These are phyloP conservation scores for Machimus rusticus DNA, from an alignment of 2,888 invertebrate genomes.

Conservation along the genomic window DNA sequence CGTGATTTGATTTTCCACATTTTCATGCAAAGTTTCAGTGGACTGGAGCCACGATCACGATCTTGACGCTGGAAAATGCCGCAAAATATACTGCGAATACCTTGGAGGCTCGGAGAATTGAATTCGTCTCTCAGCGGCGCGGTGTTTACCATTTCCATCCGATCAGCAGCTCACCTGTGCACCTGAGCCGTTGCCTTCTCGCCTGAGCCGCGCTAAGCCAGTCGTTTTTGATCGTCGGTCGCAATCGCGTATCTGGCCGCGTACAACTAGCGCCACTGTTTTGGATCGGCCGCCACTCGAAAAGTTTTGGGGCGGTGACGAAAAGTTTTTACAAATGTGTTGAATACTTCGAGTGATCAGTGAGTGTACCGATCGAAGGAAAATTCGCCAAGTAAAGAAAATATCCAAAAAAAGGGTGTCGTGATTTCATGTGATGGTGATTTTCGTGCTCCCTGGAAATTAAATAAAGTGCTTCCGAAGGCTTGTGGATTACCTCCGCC, in stretches of 20 bases:
- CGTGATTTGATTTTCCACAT: not conserved
- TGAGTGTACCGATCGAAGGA: not conserved
- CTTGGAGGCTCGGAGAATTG: not conserved
- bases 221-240: conserved; percentile 20
- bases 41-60: not conserved
- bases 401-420: not conserved
- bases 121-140: not conserved
- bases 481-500: not conserved
- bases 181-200: not conserved
- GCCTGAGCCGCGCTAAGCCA: not conserved
- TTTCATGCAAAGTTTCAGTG: not conserved
- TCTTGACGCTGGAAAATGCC: not conserved
- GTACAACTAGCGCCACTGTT: not conserved
- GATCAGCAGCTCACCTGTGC: not conserved
- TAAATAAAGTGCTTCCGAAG: not conserved
- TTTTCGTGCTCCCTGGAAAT: not conserved
- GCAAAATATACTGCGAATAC: not conserved
- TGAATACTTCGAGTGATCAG: not conserved
- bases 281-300: not conserved
- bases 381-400: not conserved
- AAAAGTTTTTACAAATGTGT: not conserved
- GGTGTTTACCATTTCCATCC: conserved; percentile 15
- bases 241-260: conserved; percentile 9
- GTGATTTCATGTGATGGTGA: not conserved
- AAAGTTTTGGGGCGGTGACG: not conserved